Conservation (phyloP, 2,888 invertebrate genomes). For the Liodrosophila aerea region DNA sequence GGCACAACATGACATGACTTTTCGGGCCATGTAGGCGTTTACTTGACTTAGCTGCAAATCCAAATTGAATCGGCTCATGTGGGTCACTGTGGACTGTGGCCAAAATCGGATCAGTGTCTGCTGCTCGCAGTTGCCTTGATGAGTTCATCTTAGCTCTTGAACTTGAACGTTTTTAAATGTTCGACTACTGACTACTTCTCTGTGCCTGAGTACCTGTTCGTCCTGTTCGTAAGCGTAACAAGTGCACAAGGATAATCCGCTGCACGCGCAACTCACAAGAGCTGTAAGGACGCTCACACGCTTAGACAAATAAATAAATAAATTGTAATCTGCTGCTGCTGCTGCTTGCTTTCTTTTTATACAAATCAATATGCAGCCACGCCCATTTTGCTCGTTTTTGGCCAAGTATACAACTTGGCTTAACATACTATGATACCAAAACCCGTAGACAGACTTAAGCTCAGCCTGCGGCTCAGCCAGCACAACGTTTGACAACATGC, state of each 20-base stretch:
- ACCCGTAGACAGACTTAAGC: constrained; percentile 35
- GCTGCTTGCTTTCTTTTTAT: constrained; percentile 59
- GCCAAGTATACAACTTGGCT: constrained; percentile 5
- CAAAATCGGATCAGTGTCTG: constrained; percentile 62
- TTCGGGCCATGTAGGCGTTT: constrained; percentile 80
- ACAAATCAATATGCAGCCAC: constrained; percentile 74
- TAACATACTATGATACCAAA: too few relatives aligned
- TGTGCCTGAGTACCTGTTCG: not conserved
- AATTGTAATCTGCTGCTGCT: constrained; percentile 74
- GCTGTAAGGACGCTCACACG: constrained; percentile 36
- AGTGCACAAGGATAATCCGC: constrained; percentile 69
- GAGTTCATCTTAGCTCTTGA: constrained; percentile 66
- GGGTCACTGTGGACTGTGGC: constrained; percentile 17
- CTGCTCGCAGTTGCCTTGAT: constrained; percentile 45
- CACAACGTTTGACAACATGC: constrained; percentile 73
- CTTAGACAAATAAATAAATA: constrained; percentile 66
- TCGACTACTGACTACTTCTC: constrained; percentile 1
- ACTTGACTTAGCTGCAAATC: constrained; percentile 81
- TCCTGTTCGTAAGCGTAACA: constrained; percentile 39
- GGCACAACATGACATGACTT: constrained; percentile 81
- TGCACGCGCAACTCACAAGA: constrained; percentile 64
- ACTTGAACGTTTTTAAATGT: constrained; percentile 65
- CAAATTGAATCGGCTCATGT: constrained; percentile 78
- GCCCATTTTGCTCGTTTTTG: constrained; percentile 53
- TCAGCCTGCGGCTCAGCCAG: constrained; percentile 64